A percentile compares a stretch with the other conserved stretches of the same genome.
Evolutionary conservation across 2,888 invertebrate genomes (phyloP).

Genomic region (Rhyacophila evoluta): DNA sequence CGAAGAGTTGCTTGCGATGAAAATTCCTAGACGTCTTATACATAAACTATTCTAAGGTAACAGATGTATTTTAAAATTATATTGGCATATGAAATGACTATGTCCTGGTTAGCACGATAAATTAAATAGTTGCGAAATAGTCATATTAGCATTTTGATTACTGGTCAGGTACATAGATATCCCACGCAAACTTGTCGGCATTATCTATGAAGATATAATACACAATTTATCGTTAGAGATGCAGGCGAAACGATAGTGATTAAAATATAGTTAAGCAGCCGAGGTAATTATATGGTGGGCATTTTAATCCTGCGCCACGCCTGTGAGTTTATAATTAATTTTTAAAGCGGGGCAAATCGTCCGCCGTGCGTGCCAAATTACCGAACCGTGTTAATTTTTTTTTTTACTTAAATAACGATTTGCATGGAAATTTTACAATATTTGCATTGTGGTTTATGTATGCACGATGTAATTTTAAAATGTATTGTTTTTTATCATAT

Average conservation of each 20-base stretch:
- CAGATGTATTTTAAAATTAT: no score
- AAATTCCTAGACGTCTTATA: no score
- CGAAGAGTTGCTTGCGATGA: no score
- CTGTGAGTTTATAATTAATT: conserved; percentile 38
- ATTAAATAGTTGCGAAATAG: background rate
- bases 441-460: background rate
- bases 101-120: no score
- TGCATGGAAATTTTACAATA: background rate
- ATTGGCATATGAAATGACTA: no score
- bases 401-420: conserved; percentile 3
- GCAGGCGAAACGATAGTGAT: conserved; percentile 23
- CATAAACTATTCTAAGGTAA: no score
- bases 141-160: background rate
- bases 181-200: conserved; percentile 2
- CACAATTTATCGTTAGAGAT: background rate
- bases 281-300: conserved; percentile 31
- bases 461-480: no score
- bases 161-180: background rate
- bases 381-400: background rate
- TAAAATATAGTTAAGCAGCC: conserved; percentile 33
- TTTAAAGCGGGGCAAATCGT: conserved; percentile 43
- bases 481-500: no score
- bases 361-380: conserved; percentile 39
- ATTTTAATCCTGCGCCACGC: conserved; percentile 39
- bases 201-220: background rate